These are phyloP conservation scores for Datnioides undecimradiatus DNA, from an alignment of 2,113 vertebrate genomes.

Conservation along the genomic window DNA sequence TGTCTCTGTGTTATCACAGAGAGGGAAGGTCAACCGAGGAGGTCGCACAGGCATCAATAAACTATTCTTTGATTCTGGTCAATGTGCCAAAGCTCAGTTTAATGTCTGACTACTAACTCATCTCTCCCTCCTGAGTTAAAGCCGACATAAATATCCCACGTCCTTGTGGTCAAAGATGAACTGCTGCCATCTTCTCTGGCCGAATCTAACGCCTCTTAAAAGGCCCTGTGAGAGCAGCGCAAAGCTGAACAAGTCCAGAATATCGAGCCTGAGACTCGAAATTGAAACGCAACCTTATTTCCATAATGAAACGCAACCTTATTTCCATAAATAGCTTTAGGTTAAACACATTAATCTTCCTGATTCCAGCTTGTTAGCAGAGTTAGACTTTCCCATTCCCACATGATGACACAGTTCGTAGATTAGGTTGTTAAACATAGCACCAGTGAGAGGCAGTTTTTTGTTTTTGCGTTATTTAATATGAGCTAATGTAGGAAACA, in stretches of 20 bases:
- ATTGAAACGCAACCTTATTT: neutral
- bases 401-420: neutral
- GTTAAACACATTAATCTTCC: constrained; percentile 27
- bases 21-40: constrained; percentile 44
- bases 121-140: neutral
- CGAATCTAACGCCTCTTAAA: constrained; percentile 16
- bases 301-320: constrained; percentile 4
- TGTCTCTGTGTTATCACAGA: constrained; percentile 65
- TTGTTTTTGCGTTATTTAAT: too few relatives aligned
- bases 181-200: neutral
- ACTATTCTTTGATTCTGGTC: neutral
- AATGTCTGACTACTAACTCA: neutral
- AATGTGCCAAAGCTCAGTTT: neutral
- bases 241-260: neutral
- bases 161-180: constrained; percentile 9
- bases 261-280: neutral
- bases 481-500: constrained; percentile 68
- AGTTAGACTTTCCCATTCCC: neutral
- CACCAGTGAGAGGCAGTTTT: constrained; percentile 48
- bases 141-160: neutral
- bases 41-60: constrained; percentile 8
- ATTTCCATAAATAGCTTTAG: constrained; percentile 11
- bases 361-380: neutral
- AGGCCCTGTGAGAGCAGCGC: neutral
- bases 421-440: constrained; percentile 59